These are phyloP conservation scores for Scolopax bukidnonensis DNA, from an alignment of 2,797 vertebrate genomes.

Conservation along the genomic window DNA sequence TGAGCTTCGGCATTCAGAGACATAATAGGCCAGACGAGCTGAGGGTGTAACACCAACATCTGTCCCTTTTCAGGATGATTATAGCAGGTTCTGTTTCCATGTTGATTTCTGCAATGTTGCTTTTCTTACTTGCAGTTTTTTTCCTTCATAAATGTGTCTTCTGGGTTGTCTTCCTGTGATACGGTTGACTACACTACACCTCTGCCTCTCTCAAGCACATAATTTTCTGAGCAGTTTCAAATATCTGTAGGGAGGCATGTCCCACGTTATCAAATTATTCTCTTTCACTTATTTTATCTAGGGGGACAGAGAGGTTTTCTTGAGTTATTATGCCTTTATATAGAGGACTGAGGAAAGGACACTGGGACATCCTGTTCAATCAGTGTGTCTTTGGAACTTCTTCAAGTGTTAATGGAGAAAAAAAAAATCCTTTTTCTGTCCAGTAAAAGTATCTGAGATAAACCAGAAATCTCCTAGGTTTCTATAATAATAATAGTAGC, in stretches of 20 bases:
- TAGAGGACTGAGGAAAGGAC: background rate
- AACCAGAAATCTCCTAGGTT: slow-evolving; percentile 17
- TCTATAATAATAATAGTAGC: slow-evolving; percentile 22
- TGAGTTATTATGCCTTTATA: background rate
- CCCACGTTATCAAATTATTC: background rate
- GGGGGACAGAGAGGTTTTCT: background rate
- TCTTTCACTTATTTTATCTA: background rate
- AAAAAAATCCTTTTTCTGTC: background rate
- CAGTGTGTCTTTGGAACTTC: background rate
- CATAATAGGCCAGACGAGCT: slow-evolving; percentile 66
- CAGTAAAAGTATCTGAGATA: background rate
- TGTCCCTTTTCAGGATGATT: slow-evolving; percentile 67
- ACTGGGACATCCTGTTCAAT: background rate
- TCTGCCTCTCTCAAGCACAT: background rate
- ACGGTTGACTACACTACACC: background rate
- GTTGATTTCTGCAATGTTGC: slow-evolving; percentile 62
- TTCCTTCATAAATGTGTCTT: slow-evolving; percentile 59
- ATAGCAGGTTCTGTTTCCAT: slow-evolving; percentile 60
- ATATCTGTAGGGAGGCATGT: background rate
- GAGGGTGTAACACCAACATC: slow-evolving; percentile 62
- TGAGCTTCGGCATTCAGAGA: slow-evolving; percentile 57
- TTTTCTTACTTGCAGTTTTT: slow-evolving; percentile 49
- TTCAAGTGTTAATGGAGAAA: background rate
- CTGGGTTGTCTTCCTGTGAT: slow-evolving; percentile 17
- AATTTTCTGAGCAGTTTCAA: slow-evolving; percentile 21